Base-by-base conservation (phyloP, 2,888 invertebrate species). In the Cryptocephalus moraei region DNA sequence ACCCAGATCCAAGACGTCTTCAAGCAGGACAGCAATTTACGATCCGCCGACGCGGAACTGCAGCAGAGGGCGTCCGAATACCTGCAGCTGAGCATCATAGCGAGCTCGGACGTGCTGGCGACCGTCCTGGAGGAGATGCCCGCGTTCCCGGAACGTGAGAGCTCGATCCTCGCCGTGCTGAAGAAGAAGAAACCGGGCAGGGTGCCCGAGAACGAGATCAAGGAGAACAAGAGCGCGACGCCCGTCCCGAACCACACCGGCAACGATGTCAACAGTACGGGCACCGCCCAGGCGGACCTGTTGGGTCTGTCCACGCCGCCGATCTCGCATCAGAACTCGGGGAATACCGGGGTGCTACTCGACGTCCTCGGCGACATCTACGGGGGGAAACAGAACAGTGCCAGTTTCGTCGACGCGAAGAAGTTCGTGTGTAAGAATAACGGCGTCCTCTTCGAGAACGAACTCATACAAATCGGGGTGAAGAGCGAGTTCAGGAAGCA, bases 41-140 rank as follows among this genome's bases (percentile, higher is more conserved):
- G 94, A 36, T 96, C 94, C 60, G 93, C 99, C 12, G 99, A 99
- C 76, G 97, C 96, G 33, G 99, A 99, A 71, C 74, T 99, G 49
- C 99, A 99, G 67, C 99, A 99, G 70, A 79, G 99, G 61, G 94
- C 97, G 45, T 93, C 95, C 49, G 99, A 99, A 75, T 99, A 99
- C 73, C 75, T 99, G 50, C 93, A 95, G 65, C 76, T 99, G 51
- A 95, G 94, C 69, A 91, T 92, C 64, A 90, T 96, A 52, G 94
- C 96, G 32, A 91, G 94, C 54, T 85, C 93, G 46, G 97, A 99
- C 78, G 96, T 99, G 49, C 75, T 99, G 67, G 96, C 96, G 22
- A 97, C 96, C 44, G 96, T 97, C 44, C 75, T 99, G 57, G 99
- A 99, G 77, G 99, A 99, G 76, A 99, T 99, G 99, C 99, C 99